Evolutionary conservation across 2,888 invertebrate genomes (phyloP).

Genomic region (Clivina fossor): DNA sequence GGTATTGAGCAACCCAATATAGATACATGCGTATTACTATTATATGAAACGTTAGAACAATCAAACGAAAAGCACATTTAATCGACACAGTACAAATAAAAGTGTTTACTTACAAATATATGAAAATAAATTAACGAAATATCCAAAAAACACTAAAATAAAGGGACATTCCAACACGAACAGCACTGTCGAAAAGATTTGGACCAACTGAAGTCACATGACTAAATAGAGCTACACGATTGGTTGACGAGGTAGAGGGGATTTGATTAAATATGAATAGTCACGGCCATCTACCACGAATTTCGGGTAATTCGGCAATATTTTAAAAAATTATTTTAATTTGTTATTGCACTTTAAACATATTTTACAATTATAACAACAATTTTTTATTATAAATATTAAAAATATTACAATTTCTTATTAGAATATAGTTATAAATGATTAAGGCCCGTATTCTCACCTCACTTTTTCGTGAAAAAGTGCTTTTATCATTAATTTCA

Average conservation of each 20-base stretch:
- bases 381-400: neutral
- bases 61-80: neutral
- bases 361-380: too few species aligned
- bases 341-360: too few species aligned
- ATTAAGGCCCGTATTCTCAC: too few species aligned
- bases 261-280: slow-evolving; percentile 22
- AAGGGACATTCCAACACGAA: slow-evolving; percentile 30
- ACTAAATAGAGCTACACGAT: slow-evolving; percentile 19
- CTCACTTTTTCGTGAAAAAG: too few species aligned
- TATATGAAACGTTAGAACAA: neutral
- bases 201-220: slow-evolving; percentile 34
- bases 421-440: too few species aligned
- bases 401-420: too few species aligned
- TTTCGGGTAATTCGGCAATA: too few species aligned
- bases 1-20: slow-evolving; percentile 29
- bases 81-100: slow-evolving; percentile 5
- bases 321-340: slow-evolving; percentile 13
- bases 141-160: slow-evolving; percentile 31
- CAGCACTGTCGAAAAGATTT: slow-evolving; percentile 31
- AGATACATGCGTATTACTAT: slow-evolving; percentile 21
- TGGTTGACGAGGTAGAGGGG: slow-evolving; percentile 20
- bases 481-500: too few species aligned
- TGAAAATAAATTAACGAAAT: slow-evolving; percentile 25
- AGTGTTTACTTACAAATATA: slow-evolving; percentile 28
- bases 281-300: slow-evolving; percentile 16